These are phyloP conservation scores for Microctenopoma stevenorrisi DNA, from an alignment of 2,797 vertebrate genomes.

Conservation along the genomic window DNA sequence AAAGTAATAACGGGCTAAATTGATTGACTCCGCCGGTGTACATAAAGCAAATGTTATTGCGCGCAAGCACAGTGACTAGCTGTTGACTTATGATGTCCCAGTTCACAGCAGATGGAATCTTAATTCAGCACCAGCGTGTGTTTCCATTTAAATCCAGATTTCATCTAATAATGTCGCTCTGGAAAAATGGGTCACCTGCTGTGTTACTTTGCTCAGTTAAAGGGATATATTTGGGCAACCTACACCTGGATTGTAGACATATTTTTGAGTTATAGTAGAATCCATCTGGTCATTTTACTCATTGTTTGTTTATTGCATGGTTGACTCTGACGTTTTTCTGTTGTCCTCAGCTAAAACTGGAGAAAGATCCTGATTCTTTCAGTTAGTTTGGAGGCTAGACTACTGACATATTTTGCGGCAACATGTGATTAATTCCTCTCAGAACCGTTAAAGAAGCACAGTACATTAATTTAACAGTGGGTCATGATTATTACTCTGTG, in stretches of 20 bases:
- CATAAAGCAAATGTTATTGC: background rate
- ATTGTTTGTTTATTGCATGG: constrained; percentile 39
- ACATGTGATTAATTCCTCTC: constrained; percentile 61
- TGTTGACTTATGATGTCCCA: constrained; percentile 32
- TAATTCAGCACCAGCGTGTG: constrained; percentile 29
- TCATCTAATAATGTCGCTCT: constrained; percentile 32
- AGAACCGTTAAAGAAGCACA: constrained; percentile 43
- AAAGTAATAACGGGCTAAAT: background rate
- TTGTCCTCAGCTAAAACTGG: constrained; percentile 71
- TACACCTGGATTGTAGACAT: constrained; percentile 14
- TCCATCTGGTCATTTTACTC: constrained; percentile 48
- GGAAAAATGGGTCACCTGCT: constrained; percentile 59
- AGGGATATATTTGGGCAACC: constrained; percentile 33
- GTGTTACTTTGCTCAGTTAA: constrained; percentile 46
- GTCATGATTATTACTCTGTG: constrained; percentile 48
- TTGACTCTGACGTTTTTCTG: constrained; percentile 52
- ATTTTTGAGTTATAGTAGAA: constrained; percentile 42
- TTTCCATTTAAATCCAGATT: constrained; percentile 40
- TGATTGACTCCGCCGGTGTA: background rate
- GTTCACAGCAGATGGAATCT: constrained; percentile 48
- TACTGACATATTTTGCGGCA: constrained; percentile 61
- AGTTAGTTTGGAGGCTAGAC: constrained; percentile 71
- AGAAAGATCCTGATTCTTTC: constrained; percentile 49
- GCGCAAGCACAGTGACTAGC: constrained; percentile 17
- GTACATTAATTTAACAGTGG: constrained; percentile 51